A percentile compares a stretch with the other conserved stretches of the same genome.
Conservation (phyloP, 2,888 invertebrate species). For the Lasioglossum oenotherae region DNA sequence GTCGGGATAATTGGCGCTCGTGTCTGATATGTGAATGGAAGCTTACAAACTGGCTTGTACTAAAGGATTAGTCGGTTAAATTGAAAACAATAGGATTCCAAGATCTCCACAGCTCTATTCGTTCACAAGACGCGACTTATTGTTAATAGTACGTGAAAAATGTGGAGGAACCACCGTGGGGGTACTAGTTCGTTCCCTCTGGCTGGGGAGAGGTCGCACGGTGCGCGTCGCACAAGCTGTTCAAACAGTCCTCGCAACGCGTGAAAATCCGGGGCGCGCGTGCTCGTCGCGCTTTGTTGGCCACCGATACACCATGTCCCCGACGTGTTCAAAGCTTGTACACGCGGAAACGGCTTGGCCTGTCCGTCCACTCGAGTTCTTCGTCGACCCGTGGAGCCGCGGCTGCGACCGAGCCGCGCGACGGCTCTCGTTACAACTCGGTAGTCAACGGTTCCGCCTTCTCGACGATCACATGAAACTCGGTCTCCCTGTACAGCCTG, state of each 20-base stretch:
- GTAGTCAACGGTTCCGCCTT: constrained; percentile 93
- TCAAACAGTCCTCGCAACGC: constrained; percentile 8
- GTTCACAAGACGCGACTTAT: constrained; percentile 28
- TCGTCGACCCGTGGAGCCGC: constrained; percentile 54
- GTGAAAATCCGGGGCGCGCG: constrained; percentile 5
- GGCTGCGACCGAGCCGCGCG: constrained; percentile 72
- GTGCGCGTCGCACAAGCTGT: constrained; percentile 17
- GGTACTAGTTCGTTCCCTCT: background rate
- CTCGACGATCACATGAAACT: constrained; percentile 94
- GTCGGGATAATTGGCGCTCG: constrained; percentile 59
- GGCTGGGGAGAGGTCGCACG: background rate
- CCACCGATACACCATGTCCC: constrained; percentile 16
- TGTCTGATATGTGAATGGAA: constrained; percentile 74
- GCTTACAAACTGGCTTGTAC: constrained; percentile 74
- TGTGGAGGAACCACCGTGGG: constrained; percentile 2
- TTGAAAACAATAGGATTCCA: constrained; percentile 46
- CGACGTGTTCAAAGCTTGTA: constrained; percentile 69
- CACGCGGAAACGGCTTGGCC: constrained; percentile 72
- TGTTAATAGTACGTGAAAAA: constrained; percentile 45
- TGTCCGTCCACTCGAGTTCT: constrained; percentile 63
- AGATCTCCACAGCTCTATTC: constrained; percentile 36
- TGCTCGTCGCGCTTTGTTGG: constrained; percentile 19
- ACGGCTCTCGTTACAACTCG: constrained; percentile 87
- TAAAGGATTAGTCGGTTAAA: constrained; percentile 66
- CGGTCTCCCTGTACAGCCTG: constrained; percentile 93